Base-by-base conservation (phyloP, 2,888 invertebrate species). In the Scaptomyza cyrtandrae region DNA sequence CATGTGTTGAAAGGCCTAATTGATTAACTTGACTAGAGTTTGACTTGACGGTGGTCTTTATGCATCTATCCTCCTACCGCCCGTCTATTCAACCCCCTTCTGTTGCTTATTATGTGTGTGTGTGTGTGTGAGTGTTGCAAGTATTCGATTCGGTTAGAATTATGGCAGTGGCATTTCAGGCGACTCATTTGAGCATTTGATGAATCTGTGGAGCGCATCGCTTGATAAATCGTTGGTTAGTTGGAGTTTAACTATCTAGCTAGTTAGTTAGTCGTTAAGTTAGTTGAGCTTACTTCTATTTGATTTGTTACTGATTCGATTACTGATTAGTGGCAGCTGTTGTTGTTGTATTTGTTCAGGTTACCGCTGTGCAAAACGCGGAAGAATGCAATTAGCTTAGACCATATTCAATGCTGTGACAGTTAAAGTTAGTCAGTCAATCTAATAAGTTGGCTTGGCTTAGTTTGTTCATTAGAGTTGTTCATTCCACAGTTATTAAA, bases 1-100 rank as follows among this genome's bases (percentile, higher is more conserved):
- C 86, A 86, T 86, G 86, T 86, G 86, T 84, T 84, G 81, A 84
- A 86, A 84, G 88, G 78, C 72, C 82, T 86, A 86, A 86, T 86
- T 86, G 86, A 86, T 88, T 84, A 86, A 84, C 88, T 88, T 77
- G 81, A 71, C 70, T 50, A 73, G 58, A 46, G 55, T 71, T 67
- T 71, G 68, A 66, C 66, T 63, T 60, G 67, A 66, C 37, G 63
- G 78, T 76, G 74, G 70, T 71, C 72, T 39, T 9, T 24, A 43
- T 41, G 54, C 27, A 14, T 16, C 37, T 11, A 33, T 0, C 7
- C 10, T 9, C 16, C 11, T 1, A 24, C 24, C 24, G 5, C 24
- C 24, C 24, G 24, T 24, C 24, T 24, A 24, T 24, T 3, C 10
- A 3, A 16, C 37, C 5, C 11, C 14, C 14, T 9, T 43, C 57